Evolutionary conservation across 2,888 invertebrate species (phyloP).

Genomic region (Oscheius sp.): DNA sequence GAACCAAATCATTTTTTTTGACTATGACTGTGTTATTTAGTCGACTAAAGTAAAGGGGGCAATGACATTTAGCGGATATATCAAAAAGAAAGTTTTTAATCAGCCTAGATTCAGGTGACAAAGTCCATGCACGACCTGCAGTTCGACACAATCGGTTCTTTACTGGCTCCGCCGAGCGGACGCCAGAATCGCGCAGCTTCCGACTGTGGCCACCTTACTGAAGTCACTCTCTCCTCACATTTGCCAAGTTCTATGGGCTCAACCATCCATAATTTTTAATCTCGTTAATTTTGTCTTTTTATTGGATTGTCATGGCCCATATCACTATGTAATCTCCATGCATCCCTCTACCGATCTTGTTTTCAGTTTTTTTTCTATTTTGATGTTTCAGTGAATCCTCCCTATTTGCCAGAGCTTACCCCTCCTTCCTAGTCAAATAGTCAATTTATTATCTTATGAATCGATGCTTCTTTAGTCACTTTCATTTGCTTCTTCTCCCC

Average conservation of each 20-base stretch:
- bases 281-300: constrained; percentile 1
- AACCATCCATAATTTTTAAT: neutral
- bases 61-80: too few relatives aligned
- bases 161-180: constrained; percentile 8
- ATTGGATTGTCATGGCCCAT: constrained; percentile 2
- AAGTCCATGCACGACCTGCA: constrained; percentile 49
- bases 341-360: neutral
- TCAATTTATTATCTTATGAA: neutral
- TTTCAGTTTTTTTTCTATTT: constrained; percentile 5
- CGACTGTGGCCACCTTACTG: constrained; percentile 34
- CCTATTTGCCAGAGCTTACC: constrained; percentile 16
- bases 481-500: neutral
- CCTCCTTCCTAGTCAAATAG: neutral
- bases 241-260: constrained; percentile 3
- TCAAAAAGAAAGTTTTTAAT: neutral
- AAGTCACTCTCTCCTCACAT: constrained; percentile 16
- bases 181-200: constrained; percentile 44
- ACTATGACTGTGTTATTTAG: too few relatives aligned
- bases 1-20: too few relatives aligned
- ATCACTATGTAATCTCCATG: constrained; percentile 4
- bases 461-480: neutral
- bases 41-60: too few relatives aligned
- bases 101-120: constrained; percentile 28
- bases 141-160: neutral
- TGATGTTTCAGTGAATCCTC: neutral